A percentile compares a stretch with the other conserved stretches of the same genome.
Evolutionary conservation across 1,140 invertebrate species (phyloP).

Genomic region (roundworm (Caenorhabditis elegans)): DNA sequence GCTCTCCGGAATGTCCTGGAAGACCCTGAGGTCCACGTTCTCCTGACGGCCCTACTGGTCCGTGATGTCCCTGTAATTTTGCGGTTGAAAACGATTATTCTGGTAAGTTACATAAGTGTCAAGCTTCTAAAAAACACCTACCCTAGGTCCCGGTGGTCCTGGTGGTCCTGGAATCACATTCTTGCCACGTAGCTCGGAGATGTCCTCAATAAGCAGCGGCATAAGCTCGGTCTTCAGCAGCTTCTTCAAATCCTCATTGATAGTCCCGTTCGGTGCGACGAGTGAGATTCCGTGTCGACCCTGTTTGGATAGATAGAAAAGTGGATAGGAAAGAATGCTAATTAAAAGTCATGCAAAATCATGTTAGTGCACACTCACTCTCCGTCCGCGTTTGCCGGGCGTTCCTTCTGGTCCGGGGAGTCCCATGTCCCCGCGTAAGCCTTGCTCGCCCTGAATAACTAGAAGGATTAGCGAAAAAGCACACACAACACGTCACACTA

Average conservation of each 20-base stretch:
- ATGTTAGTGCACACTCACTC: constrained; percentile 39
- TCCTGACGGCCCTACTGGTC: constrained; percentile 44
- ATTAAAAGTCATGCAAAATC: not conserved
- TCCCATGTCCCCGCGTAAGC: constrained; percentile 43
- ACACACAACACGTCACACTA: constrained; percentile 10
- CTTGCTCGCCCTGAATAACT: constrained; percentile 39
- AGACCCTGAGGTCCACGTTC: constrained; percentile 55
- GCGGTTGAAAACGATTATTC: too few species aligned
- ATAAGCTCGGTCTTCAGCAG: constrained; percentile 49
- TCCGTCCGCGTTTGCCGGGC: constrained; percentile 47
- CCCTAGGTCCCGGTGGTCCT: constrained; percentile 30
- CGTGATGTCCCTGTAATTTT: constrained; percentile 18
- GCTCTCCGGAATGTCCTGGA: constrained; percentile 56
- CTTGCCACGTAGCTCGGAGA: constrained; percentile 48
- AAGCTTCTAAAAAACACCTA: not conserved
- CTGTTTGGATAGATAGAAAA: constrained; percentile 32
- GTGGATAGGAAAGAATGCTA: constrained; percentile 1
- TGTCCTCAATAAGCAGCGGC: constrained; percentile 48
- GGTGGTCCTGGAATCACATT: constrained; percentile 48
- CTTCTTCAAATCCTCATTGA: constrained; percentile 36
- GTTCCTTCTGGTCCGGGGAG: constrained; percentile 37
- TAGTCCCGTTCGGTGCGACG: constrained; percentile 26
- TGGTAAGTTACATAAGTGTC: too few species aligned
- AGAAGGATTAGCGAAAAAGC: constrained; percentile 21
- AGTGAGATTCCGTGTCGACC: constrained; percentile 35